phyloP scores from a whole-genome alignment of 2,797 vertebrate species.

The Potorous gilbertii region DNA sequence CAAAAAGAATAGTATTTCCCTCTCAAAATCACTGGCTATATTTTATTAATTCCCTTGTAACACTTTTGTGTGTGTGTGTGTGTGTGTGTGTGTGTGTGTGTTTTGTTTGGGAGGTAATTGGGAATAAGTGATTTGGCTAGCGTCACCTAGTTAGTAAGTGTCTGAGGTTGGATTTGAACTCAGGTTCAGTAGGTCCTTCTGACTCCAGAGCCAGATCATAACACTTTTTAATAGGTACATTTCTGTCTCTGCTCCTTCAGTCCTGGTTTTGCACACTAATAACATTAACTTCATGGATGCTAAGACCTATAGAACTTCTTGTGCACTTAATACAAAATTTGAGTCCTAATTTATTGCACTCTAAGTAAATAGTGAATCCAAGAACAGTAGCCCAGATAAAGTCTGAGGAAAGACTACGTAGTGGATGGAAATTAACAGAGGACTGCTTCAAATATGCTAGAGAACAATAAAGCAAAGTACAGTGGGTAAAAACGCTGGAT shows the following conservation, averaged over 20 bases:
- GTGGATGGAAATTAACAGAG: not conserved
- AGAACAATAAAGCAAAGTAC: not conserved
- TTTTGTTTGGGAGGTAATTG: not conserved
- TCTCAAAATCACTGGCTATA: not conserved
- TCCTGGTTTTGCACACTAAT: not conserved
- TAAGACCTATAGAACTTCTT: not conserved
- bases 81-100: not conserved
- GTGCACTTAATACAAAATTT: not conserved
- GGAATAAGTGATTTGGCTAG: not conserved
- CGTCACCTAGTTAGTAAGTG: not conserved
- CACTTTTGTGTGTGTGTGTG: not conserved
- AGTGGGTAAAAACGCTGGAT: not conserved
- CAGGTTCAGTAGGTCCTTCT: not conserved
- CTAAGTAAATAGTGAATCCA: not conserved
- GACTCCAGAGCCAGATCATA: not conserved
- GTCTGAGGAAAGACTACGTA: not conserved
- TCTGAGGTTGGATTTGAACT: not conserved
- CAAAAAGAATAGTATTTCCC: not conserved
- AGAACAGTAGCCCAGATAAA: not conserved
- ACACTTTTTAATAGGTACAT: not conserved
- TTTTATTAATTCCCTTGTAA: not conserved
- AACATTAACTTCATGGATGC: not conserved
- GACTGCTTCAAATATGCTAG: not conserved
- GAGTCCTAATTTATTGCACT: not conserved
- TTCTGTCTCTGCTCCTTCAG: not conserved